Evolutionary conservation across 1,140 invertebrate species (phyloP).

Genomic region (Drosophila biarmipes): DNA sequence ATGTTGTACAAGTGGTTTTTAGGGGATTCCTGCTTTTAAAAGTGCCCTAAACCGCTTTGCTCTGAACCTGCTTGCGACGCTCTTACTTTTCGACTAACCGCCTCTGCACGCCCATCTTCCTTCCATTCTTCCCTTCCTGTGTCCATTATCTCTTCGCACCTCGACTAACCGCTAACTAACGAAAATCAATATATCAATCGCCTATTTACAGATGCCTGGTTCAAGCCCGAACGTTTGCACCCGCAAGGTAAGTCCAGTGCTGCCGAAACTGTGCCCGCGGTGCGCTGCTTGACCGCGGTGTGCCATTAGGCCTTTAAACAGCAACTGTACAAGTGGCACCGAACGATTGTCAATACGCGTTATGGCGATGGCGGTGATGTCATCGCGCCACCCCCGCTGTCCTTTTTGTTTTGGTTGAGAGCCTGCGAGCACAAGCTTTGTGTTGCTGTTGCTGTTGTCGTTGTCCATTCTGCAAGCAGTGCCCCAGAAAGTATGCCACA

Average conservation of each 20-base stretch:
- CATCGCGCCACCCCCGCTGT: conserved; percentile 40
- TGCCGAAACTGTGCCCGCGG: conserved; percentile 40
- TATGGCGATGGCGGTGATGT: conserved; percentile 66
- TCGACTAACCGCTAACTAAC: conserved; percentile 74
- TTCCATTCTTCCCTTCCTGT: neutral
- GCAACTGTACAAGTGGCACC: conserved; percentile 35
- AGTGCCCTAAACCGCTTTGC: conserved; percentile 11
- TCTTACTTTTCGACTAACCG: conserved; percentile 10
- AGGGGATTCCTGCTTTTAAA: neutral
- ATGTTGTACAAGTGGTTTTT: neutral
- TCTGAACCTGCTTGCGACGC: conserved; percentile 1
- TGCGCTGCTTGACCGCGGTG: conserved; percentile 24
- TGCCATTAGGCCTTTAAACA: conserved; percentile 5
- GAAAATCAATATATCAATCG: conserved; percentile 83
- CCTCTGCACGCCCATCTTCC: conserved; percentile 24
- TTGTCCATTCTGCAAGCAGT: conserved; percentile 27
- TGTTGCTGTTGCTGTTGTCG: conserved; percentile 1
- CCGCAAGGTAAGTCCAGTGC: conserved; percentile 90
- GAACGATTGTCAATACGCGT: conserved; percentile 45
- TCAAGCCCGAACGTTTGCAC: conserved; percentile 94
- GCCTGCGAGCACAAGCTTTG: conserved; percentile 34
- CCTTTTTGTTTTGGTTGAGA: conserved; percentile 29
- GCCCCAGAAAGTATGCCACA: conserved; percentile 52
- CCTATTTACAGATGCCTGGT: conserved; percentile 94
- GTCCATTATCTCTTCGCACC: conserved; percentile 44